Evolutionary conservation across 2,113 vertebrate genomes (phyloP).

Genomic region (Brachypteracias leptosomus): DNA sequence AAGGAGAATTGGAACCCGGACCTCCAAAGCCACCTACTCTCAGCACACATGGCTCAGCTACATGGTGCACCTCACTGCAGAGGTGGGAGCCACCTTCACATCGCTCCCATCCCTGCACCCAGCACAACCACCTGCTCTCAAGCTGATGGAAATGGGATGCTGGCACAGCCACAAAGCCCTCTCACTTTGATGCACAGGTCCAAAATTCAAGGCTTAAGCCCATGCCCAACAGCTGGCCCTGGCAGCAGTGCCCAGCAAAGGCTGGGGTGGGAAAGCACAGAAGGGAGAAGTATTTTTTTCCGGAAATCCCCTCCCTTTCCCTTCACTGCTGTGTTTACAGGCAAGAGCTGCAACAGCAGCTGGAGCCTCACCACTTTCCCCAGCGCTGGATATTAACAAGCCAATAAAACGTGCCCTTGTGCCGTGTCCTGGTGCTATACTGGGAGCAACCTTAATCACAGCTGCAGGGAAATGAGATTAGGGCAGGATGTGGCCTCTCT

Average conservation of each 20-base stretch:
- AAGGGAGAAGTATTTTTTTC: neutral
- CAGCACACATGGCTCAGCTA: neutral
- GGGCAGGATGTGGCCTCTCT: neutral
- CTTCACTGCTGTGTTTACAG: neutral
- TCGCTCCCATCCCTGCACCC: accelerated
- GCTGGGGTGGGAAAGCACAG: neutral
- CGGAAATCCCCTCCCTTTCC: neutral
- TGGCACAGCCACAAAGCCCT: neutral
- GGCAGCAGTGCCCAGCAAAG: neutral
- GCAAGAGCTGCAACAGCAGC: neutral
- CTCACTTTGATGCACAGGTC: neutral
- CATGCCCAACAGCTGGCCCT: neutral
- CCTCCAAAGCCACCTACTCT: neutral
- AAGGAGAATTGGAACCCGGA: neutral
- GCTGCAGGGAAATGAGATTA: constrained; percentile 31
- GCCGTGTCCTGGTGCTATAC: neutral
- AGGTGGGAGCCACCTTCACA: neutral
- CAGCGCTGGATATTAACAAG: neutral
- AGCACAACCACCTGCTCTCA: neutral
- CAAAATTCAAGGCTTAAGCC: neutral
- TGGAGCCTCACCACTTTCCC: neutral
- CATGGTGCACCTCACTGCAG: neutral
- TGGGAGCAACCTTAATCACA: constrained; percentile 37
- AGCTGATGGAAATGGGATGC: neutral
- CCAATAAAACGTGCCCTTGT: neutral